Conservation (phyloP, 2,113 vertebrate species). For the Clarias gariepinus region DNA sequence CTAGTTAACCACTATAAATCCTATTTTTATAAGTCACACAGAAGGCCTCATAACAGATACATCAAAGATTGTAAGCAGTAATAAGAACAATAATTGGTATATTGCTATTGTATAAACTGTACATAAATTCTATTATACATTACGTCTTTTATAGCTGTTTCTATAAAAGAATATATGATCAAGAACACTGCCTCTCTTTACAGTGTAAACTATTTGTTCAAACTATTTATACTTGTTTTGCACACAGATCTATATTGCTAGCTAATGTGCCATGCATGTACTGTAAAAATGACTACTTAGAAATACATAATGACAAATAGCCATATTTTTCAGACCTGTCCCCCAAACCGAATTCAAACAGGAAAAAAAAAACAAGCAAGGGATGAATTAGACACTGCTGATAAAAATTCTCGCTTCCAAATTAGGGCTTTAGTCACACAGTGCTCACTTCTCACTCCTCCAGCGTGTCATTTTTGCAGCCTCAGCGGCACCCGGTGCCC, state of each 20-base stretch:
- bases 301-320: not conserved
- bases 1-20: constrained; percentile 5
- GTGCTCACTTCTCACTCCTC: constrained; percentile 51
- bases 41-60: not conserved
- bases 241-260: not conserved
- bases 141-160: not conserved
- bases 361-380: constrained; percentile 62
- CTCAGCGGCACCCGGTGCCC: constrained; percentile 6
- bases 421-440: constrained; percentile 51
- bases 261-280: not conserved
- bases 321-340: not conserved
- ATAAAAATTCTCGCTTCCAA: constrained; percentile 66
- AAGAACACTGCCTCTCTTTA: not conserved
- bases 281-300: not conserved
- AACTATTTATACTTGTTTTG: not conserved
- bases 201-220: not conserved
- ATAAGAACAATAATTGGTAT: not conserved
- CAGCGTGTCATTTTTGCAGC: constrained; percentile 20
- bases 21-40: not conserved
- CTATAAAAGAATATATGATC: not conserved
- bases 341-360: not conserved
- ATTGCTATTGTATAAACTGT: not conserved
- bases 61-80: not conserved
- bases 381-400: constrained; percentile 72
- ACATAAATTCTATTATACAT: not conserved